Evolutionary conservation across 30 jellyfish, hydroid and myxozoan genomes (phyloP).

Genomic region (Aurelia sp.): DNA sequence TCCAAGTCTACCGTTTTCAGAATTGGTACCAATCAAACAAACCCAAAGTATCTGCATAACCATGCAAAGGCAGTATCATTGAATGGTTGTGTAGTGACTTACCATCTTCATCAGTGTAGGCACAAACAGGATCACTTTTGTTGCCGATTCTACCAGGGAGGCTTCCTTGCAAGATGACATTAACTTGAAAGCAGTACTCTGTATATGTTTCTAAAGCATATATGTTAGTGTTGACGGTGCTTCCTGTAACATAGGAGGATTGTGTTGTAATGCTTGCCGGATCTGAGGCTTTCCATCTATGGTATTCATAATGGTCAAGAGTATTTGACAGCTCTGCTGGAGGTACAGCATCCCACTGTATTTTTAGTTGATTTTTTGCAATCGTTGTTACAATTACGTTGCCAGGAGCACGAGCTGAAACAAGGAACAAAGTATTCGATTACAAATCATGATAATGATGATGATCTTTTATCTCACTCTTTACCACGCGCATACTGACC

Average conservation of each 20-base stretch:
- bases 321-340: neutral
- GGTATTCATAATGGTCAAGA: neutral
- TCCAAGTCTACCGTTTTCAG: too few species aligned
- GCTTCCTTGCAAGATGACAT: neutral
- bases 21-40: too few species aligned
- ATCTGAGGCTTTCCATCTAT: neutral
- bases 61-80: too few species aligned
- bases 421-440: too few species aligned
- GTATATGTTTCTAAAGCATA: constrained; percentile 16
- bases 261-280: too few species aligned
- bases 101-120: constrained; percentile 53
- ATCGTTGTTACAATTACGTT: constrained; percentile 14
- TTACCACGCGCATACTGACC: too few species aligned
- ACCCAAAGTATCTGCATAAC: too few species aligned
- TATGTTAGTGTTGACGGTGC: neutral
- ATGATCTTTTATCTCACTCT: too few species aligned
- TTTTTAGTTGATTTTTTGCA: neutral
- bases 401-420: too few species aligned
- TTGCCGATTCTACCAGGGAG: constrained; percentile 20
- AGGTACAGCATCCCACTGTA: constrained; percentile 37
- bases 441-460: too few species aligned
- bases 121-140: constrained; percentile 18
- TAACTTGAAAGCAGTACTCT: constrained; percentile 41
- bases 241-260: too few species aligned
- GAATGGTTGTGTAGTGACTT: neutral